A percentile compares a stretch with the other conserved stretches of the same genome.
Conservation (phyloP, 2,113 vertebrate genomes). For the Eudyptes chrysolophus region DNA sequence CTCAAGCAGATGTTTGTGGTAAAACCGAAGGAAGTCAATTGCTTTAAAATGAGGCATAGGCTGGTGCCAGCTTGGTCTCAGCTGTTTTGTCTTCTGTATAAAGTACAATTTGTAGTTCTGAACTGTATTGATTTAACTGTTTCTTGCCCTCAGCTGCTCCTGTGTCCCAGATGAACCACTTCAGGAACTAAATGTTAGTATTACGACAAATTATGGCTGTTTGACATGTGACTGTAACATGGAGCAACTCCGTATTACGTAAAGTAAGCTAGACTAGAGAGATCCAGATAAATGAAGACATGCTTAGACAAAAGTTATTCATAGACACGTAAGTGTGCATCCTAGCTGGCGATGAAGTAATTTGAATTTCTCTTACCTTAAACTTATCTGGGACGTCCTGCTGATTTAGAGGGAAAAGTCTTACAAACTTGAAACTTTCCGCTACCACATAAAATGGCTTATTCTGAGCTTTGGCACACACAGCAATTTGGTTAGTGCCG, state of each 20-base stretch:
- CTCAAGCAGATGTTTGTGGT: not conserved
- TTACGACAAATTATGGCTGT: not conserved
- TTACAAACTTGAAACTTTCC: conserved; percentile 97
- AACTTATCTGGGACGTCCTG: conserved; percentile 94
- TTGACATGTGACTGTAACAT: not conserved
- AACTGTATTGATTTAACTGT: not conserved
- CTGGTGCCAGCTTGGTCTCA: not conserved
- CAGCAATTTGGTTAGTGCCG: conserved; percentile 94
- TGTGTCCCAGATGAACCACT: not conserved
- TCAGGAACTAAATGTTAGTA: not conserved
- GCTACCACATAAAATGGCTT: conserved; percentile 98
- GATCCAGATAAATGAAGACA: not conserved
- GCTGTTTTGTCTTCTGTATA: not conserved
- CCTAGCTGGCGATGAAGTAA: not conserved
- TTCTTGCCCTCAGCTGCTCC: not conserved
- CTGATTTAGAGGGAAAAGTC: conserved; percentile 96
- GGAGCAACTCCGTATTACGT: not conserved
- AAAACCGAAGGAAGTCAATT: not conserved
- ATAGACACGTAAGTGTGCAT: not conserved
- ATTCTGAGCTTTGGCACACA: conserved; percentile 96
- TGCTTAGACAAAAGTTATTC: not conserved
- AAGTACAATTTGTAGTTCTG: not conserved
- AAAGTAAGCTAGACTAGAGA: not conserved
- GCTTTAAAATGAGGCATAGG: not conserved
- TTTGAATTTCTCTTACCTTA: conserved; percentile 79